phyloP scores from a whole-genome alignment of 1,140 invertebrate genomes.

The Brachionus paranguensis region DNA sequence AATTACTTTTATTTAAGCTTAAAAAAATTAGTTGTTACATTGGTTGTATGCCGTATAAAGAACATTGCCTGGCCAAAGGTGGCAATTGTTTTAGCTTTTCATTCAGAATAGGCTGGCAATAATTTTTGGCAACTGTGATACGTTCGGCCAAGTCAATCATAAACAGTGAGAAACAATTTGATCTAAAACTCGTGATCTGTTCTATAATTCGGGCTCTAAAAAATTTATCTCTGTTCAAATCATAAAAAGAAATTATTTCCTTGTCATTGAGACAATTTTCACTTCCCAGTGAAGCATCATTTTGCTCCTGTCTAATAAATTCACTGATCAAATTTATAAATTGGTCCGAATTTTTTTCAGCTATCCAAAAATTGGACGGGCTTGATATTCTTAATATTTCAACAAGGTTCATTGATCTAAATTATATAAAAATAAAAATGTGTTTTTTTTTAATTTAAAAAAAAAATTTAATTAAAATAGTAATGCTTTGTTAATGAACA shows the following conservation, averaged over 20 bases:
- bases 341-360: neutral
- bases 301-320: neutral
- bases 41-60: neutral
- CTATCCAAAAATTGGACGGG: conserved; percentile 31
- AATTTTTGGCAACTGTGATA: neutral
- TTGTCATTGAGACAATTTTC: neutral
- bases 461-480: neutral
- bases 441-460: neutral
- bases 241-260: neutral
- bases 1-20: neutral
- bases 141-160: neutral
- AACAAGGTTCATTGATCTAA: conserved; percentile 22
- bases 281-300: neutral
- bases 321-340: conserved; percentile 14
- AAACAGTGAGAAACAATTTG: neutral
- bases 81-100: neutral
- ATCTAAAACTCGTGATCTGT: conserved; percentile 2
- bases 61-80: neutral
- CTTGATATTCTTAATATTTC: neutral
- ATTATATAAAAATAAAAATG: neutral
- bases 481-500: neutral
- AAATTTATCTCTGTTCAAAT: neutral
- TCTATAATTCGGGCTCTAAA: neutral
- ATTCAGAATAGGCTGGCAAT: neutral
- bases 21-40: neutral